Percentiles rank a stretch among this genome's conserved stretches.
These are phyloP conservation scores for Agelaius phoeniceus DNA, from an alignment of 2,113 vertebrate species.

Conservation along the genomic window DNA sequence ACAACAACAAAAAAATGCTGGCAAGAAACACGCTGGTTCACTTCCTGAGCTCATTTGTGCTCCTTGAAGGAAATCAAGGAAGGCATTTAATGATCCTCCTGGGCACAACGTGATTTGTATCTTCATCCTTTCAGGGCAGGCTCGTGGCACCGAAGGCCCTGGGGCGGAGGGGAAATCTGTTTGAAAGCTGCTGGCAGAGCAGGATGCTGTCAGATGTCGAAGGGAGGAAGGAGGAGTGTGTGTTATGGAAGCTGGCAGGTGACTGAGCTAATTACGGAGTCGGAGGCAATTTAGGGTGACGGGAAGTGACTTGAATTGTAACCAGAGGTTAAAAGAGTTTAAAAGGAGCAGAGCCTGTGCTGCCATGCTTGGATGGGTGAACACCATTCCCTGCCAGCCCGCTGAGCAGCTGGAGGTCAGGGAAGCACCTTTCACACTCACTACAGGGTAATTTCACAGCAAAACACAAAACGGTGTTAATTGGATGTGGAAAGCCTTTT, in stretches of 20 bases:
- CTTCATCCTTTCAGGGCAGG: background rate
- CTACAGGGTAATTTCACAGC: background rate
- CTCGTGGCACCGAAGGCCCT: background rate
- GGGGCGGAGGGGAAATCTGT: background rate
- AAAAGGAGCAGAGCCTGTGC: background rate
- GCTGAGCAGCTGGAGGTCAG: background rate
- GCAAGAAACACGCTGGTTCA: background rate
- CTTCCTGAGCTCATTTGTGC: constrained; percentile 4
- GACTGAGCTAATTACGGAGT: background rate
- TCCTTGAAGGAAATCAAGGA: background rate
- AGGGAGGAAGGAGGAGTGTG: background rate
- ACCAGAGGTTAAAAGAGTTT: background rate
- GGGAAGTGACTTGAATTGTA: constrained; percentile 3
- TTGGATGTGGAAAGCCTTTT: background rate
- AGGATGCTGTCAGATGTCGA: background rate
- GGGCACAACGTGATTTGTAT: background rate
- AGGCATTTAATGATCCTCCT: background rate
- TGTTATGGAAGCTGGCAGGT: constrained; percentile 28
- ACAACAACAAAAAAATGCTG: background rate
- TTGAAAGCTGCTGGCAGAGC: background rate
- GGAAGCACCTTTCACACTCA: background rate
- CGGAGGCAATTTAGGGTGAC: background rate
- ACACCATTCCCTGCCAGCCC: background rate
- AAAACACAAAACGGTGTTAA: background rate
- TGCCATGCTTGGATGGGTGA: background rate